Conservation (phyloP, 2,888 invertebrate genomes). For the Chouioia cunea region DNA sequence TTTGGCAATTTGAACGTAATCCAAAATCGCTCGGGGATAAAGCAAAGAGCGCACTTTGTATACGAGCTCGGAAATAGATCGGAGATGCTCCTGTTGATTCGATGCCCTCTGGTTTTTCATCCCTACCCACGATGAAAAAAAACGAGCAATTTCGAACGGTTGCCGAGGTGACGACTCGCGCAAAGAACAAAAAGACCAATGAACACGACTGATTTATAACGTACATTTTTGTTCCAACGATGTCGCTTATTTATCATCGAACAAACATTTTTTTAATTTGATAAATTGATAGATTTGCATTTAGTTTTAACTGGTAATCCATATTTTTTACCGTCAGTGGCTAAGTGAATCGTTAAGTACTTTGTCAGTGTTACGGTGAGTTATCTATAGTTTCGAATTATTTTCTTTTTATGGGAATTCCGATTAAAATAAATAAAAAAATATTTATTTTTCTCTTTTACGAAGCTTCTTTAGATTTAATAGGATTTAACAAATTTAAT, state of each 20-base stretch:
- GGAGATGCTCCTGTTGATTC: constrained; percentile 42
- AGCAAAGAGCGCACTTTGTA: constrained; percentile 33
- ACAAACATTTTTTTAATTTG: constrained; percentile 2
- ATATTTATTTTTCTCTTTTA: too few species aligned
- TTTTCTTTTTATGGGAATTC: too few species aligned
- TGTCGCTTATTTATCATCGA: constrained; percentile 24
- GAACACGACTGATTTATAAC: constrained; percentile 36
- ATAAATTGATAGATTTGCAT: constrained; percentile 9
- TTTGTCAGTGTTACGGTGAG: too few species aligned
- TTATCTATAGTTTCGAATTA: too few species aligned
- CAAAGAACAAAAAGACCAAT: constrained; percentile 40
- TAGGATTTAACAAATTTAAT: too few species aligned
- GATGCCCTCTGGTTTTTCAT: neutral
- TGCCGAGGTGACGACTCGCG: constrained; percentile 22
- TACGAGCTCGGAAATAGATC: constrained; percentile 33
- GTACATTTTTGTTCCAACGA: constrained; percentile 16
- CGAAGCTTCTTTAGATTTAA: too few species aligned
- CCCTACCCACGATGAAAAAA: constrained; percentile 27
- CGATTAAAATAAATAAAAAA: too few species aligned
- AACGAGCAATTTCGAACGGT: constrained; percentile 22
- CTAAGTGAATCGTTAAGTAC: too few species aligned
- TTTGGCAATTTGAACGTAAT: constrained; percentile 36
- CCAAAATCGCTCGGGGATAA: constrained; percentile 32
- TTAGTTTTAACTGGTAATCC: neutral
- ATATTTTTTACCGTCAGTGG: too few species aligned